Percentiles rank a stretch among this genome's conserved stretches.
Conservation (phyloP, 2,888 invertebrate genomes). For the Luffia ferchaultella region DNA sequence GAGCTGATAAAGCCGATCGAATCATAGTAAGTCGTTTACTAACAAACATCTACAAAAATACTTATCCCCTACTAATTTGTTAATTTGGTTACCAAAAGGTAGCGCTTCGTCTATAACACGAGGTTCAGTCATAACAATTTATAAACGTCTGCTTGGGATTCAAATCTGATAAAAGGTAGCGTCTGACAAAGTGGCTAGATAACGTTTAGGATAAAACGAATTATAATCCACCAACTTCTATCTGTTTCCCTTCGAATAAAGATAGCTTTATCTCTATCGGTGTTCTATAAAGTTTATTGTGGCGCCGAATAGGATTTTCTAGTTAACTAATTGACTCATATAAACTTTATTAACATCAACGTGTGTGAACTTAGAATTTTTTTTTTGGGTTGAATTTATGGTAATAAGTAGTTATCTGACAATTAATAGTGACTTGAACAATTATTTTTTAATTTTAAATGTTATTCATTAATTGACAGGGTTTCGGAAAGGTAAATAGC, state of each 20-base stretch:
- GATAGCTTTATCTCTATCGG: constrained; percentile 41
- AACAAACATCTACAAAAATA: constrained; percentile 50
- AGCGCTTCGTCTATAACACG: constrained; percentile 31
- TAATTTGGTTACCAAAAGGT: constrained; percentile 47
- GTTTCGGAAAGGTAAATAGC: too few species aligned
- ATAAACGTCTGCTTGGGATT: constrained; percentile 37
- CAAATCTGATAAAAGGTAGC: constrained; percentile 40
- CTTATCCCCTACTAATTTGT: constrained; percentile 49
- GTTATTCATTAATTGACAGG: too few species aligned
- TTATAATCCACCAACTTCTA: constrained; percentile 37
- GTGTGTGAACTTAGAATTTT: too few species aligned
- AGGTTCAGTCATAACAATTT: constrained; percentile 29
- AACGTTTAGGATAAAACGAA: constrained; percentile 43
- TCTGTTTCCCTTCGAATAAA: constrained; percentile 28
- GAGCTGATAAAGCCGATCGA: constrained; percentile 49
- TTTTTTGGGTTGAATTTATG: too few species aligned
- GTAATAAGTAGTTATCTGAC: too few species aligned
- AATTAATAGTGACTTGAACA: too few species aligned
- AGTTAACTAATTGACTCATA: too few species aligned
- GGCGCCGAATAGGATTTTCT: too few species aligned
- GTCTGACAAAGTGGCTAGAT: constrained; percentile 42
- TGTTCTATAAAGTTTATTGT: too few species aligned
- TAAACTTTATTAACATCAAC: too few species aligned
- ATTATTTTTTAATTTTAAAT: too few species aligned
- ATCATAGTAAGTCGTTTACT: constrained; percentile 47